Conservation (phyloP, 2,888 invertebrate species). For the Toxonevra muliebris region DNA sequence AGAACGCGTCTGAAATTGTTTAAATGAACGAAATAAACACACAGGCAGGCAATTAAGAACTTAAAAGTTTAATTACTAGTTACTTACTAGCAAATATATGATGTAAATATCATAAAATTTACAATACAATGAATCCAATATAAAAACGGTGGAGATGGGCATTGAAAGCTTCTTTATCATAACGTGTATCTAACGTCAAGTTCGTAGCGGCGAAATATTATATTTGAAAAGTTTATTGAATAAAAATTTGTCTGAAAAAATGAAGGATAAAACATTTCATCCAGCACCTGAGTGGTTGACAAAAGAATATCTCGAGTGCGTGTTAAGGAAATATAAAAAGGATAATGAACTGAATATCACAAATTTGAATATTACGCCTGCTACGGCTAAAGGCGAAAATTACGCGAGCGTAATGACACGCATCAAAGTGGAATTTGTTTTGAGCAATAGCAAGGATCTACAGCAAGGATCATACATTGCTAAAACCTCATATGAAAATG, state of each 20-base stretch:
- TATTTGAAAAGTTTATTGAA: no score
- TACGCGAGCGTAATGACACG: conserved; percentile 55
- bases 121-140: neutral
- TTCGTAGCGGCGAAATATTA: no score
- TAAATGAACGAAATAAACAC: no score
- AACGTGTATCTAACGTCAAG: no score
- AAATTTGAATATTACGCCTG: conserved; percentile 45
- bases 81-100: no score
- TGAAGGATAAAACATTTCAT: conserved; percentile 29
- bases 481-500: conserved; percentile 51
- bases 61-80: no score
- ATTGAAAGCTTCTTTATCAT: no score
- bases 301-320: conserved; percentile 47
- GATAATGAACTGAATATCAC: conserved; percentile 45
- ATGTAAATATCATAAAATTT: neutral
- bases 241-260: no score
- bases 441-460: conserved; percentile 23
- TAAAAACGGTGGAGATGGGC: neutral
- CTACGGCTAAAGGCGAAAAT: conserved; percentile 54
- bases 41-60: no score
- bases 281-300: conserved; percentile 49
- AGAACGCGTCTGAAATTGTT: no score
- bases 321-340: conserved; percentile 45
- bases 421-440: conserved; percentile 41
- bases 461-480: conserved; percentile 47